Base-by-base conservation (phyloP, 2,888 invertebrate species). In the Scelioninae gen. 1 region DNA sequence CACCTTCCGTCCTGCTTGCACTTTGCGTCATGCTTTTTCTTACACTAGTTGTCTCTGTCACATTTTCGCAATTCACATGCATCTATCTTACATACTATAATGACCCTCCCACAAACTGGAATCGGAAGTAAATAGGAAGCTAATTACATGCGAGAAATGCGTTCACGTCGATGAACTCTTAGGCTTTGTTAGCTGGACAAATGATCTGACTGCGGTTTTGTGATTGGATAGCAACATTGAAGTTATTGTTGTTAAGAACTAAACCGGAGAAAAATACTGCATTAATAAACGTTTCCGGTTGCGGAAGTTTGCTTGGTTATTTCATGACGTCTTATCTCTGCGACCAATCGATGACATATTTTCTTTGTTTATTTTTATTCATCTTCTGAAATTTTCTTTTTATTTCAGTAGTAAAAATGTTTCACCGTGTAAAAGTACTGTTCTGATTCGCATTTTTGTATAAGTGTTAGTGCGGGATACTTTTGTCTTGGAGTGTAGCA, bases 81-180 rank as follows among this genome's bases (percentile, higher is more conserved):
- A 3, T 49, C 40, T 16, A 34, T 69, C 49, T 6, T 31, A 40
- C 6, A 29, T 10, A 15, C 47, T 10, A 34, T 53, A 40, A 60
- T 38, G 38, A 84, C 87, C 86, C 87, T 84, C 86, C 85, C 86
- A 82, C 84, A 82, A 76, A 85, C 85, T 78, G 84, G 85, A 88
- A 85, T 90, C 90, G 90, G 89, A 91, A 90, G 89, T 90, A 88
- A 88, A 86, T 87, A 87, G 85, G 88, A 88, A 87, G 90, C 88
- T 91, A 91, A 91, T 91, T 91, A 88, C 88, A 87, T 83, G 85
- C 85, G 86, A 88, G 88, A 85, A 87, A 84, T 83, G 77, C 71
- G 81, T 84, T 85, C 84, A 84, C 84, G 82, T 74, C 82, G 84
- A 81, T 83, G 86, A 80, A 78, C 84, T 81, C 82, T 55, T 81